Evolutionary conservation across 2,888 invertebrate genomes (phyloP), one percentile per base, ranked within the genome.

Genomic region (Acanthopleura granulata): DNA sequence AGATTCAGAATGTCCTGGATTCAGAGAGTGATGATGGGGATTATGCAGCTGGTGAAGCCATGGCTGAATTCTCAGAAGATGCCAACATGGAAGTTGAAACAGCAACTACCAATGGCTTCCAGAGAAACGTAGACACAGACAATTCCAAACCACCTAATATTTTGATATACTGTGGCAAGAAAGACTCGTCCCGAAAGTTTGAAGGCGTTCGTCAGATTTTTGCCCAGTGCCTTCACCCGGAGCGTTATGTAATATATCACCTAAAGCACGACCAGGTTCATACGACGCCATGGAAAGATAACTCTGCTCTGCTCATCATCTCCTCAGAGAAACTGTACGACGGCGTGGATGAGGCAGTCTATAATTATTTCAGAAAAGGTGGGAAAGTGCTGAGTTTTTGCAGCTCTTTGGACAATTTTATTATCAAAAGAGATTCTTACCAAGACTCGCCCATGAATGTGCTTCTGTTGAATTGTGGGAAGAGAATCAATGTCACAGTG

Each of bases 61-160:
- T 62, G 22, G 73, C 61, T 1, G 73, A 73, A 40, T 62, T 69
- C n/a, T n/a, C 69, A 22, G 69, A 69, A 22, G 49, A 25, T 22
- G 18, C 57, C n/a, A 29, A 16, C 22, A 3, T 15, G n/a, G 16
- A 29, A 16, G 72, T 18, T 72, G n/a, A 25, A 49, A 11, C 1
- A 15, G 27, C 57, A 22, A 49, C 30, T 25, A 22, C 1, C 25
- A 29, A 27, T 69, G 69, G 69, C 25, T 27, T 27, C 30, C 62
- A 25, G 30, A 62, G 16, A 27, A 74, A 30, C 6, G 27, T 22
- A 11, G 12, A 29, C 57, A 66, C 22, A 27, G 66, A 66, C 25
- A 6, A 25, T 72, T 30, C 75, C 0, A 90, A 89, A 81, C 89
- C 90, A 11, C 90, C 89, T 0, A 90, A 90, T 78, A 83, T 90